Evolutionary conservation across 2,797 vertebrate genomes (phyloP).

Genomic region (Pteronotus mesoamericanus): DNA sequence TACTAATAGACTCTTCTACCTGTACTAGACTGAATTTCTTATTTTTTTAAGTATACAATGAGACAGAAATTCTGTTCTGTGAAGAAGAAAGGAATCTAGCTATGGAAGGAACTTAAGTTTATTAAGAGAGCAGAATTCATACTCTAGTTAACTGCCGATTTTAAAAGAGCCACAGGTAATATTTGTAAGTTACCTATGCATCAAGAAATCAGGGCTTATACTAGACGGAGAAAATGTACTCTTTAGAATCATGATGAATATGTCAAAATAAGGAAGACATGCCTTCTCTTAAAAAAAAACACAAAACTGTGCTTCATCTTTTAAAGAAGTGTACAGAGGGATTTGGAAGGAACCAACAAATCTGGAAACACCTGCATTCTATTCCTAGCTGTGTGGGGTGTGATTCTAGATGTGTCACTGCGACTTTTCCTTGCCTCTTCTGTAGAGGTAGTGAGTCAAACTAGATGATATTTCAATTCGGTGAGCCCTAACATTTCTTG

Average conservation of each 20-base stretch:
- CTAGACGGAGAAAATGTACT: background rate
- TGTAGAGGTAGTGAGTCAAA: background rate
- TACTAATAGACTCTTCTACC: background rate
- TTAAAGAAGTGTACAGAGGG: background rate
- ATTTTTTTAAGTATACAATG: background rate
- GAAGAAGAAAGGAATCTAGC: background rate
- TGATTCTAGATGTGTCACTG: background rate
- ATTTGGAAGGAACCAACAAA: background rate
- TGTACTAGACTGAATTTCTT: constrained; percentile 12
- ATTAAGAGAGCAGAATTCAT: constrained; percentile 11
- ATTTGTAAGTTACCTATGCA: background rate
- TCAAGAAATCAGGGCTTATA: background rate
- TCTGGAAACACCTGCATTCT: background rate
- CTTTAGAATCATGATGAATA: background rate
- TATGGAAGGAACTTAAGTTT: background rate
- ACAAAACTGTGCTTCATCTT: background rate
- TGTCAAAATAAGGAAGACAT: background rate
- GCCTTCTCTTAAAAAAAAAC: background rate
- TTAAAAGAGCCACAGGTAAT: background rate
- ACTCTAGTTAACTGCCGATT: background rate
- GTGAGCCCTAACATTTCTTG: background rate
- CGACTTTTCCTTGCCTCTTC: background rate
- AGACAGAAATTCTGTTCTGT: background rate
- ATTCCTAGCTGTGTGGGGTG: background rate
- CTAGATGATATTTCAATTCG: background rate